phyloP scores from a whole-genome alignment of 2,797 vertebrate genomes.

The Eleutherodactylus coqui region DNA sequence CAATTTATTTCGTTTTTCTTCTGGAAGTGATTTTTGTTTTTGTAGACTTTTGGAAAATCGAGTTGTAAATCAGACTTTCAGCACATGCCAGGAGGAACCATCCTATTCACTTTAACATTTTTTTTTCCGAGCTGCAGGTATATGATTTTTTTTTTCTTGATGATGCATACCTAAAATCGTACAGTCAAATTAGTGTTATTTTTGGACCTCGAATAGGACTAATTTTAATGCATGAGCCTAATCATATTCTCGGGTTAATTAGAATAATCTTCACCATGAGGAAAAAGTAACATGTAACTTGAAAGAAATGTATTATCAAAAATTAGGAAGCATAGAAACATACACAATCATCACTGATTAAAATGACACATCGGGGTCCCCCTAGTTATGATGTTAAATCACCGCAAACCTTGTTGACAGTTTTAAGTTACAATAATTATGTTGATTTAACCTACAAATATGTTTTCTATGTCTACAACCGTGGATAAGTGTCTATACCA shows the following conservation, averaged over 20 bases:
- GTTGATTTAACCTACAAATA: conserved; percentile 56
- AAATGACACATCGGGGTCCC: conserved; percentile 51
- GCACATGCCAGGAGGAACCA: not conserved
- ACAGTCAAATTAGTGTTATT: conserved; percentile 38
- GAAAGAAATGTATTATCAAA: conserved; percentile 57
- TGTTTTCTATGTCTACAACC: conserved; percentile 27
- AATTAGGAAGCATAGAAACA: conserved; percentile 53
- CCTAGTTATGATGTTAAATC: conserved; percentile 53
- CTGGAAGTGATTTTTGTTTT: not conserved
- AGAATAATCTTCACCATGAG: conserved; percentile 45
- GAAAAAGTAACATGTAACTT: conserved; percentile 51
- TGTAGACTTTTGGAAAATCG: not conserved
- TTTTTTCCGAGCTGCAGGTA: not conserved
- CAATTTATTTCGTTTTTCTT: not conserved
- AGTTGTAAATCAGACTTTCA: not conserved
- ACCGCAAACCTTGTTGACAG: conserved; percentile 53
- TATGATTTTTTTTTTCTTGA: conserved; percentile 17
- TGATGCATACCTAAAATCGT: conserved; percentile 17
- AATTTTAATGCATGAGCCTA: conserved; percentile 56
- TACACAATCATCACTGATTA: conserved; percentile 53
- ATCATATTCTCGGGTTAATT: conserved; percentile 53
- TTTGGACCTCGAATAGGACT: conserved; percentile 49
- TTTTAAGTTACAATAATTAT: conserved; percentile 50
- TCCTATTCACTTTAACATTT: not conserved
- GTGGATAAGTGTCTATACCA: not conserved